phyloP scores from a whole-genome alignment of 2,797 vertebrate species.

The Valencia hispanica region DNA sequence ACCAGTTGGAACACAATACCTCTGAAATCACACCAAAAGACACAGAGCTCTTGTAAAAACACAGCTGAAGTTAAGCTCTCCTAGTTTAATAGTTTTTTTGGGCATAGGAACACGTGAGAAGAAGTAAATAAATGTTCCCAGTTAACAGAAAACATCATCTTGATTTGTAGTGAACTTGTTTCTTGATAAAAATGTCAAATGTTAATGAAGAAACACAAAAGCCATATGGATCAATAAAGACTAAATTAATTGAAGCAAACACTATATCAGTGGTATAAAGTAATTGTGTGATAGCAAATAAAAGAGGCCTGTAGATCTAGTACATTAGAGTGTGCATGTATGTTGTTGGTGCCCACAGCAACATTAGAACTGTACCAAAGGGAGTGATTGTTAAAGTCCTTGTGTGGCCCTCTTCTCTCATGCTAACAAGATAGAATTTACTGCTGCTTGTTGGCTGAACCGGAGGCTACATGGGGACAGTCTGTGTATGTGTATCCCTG shows the following conservation, averaged over 20 bases:
- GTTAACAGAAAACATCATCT: neutral
- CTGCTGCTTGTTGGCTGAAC: slow-evolving; percentile 46
- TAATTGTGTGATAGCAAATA: slow-evolving; percentile 26
- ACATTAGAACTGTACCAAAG: slow-evolving; percentile 51
- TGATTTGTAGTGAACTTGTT: neutral
- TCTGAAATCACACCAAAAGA: slow-evolving; percentile 26
- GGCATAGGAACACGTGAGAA: neutral
- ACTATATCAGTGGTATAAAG: slow-evolving; percentile 30
- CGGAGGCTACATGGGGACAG: slow-evolving; percentile 51
- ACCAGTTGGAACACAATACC: slow-evolving; percentile 65
- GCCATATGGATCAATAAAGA: slow-evolving; percentile 20
- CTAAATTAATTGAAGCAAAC: slow-evolving; percentile 11
- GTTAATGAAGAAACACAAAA: neutral
- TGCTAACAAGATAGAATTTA: slow-evolving; percentile 61
- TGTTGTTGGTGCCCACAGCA: slow-evolving; percentile 49
- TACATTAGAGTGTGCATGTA: slow-evolving; percentile 24
- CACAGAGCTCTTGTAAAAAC: neutral
- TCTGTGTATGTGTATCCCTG: neutral
- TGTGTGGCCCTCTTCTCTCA: slow-evolving; percentile 72
- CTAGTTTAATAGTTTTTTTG: slow-evolving; percentile 15
- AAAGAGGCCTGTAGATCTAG: slow-evolving; percentile 10
- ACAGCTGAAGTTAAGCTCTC: neutral
- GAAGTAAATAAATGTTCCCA: slow-evolving; percentile 2
- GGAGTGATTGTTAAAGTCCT: slow-evolving; percentile 50
- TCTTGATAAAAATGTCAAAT: neutral